Percentiles rank a stretch among this genome's conserved stretches.
phyloP scores from a whole-genome alignment of 1,140 invertebrate species.

The Drosophila sp. region DNA sequence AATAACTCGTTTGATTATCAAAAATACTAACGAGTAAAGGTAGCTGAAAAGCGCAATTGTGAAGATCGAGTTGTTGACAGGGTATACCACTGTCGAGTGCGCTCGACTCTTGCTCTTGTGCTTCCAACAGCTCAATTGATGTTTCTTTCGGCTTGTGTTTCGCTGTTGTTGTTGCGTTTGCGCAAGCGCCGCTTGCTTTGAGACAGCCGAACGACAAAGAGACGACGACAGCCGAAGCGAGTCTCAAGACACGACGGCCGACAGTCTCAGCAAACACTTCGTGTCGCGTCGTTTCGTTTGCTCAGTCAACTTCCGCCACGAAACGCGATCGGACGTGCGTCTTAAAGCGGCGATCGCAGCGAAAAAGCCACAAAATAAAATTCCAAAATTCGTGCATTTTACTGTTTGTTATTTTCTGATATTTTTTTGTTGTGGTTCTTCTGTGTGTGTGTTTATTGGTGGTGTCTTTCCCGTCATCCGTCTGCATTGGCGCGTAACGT shows the following conservation, averaged over 20 bases:
- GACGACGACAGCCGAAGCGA: conserved; percentile 18
- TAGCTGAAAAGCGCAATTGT: too few species aligned
- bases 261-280: too few species aligned
- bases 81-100: too few species aligned
- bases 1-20: too few species aligned
- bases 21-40: too few species aligned
- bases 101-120: not conserved
- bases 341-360: conserved; percentile 30
- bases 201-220: conserved; percentile 15
- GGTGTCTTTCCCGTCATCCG: conserved; percentile 53
- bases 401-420: conserved; percentile 43
- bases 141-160: conserved; percentile 18
- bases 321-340: conserved; percentile 73
- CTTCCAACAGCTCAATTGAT: conserved; percentile 2
- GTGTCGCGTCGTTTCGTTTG: conserved; percentile 37
- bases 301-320: conserved; percentile 79
- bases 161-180: conserved; percentile 50
- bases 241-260: conserved; percentile 8
- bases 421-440: conserved; percentile 24
- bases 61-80: too few species aligned
- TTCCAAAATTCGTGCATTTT: conserved; percentile 36
- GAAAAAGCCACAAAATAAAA: conserved; percentile 7
- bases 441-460: conserved; percentile 41
- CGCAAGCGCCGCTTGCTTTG: conserved; percentile 30
- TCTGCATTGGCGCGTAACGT: conserved; percentile 71